phyloP scores from a whole-genome alignment of 1,140 invertebrate genomes.

The Drosophila bipectinata region DNA sequence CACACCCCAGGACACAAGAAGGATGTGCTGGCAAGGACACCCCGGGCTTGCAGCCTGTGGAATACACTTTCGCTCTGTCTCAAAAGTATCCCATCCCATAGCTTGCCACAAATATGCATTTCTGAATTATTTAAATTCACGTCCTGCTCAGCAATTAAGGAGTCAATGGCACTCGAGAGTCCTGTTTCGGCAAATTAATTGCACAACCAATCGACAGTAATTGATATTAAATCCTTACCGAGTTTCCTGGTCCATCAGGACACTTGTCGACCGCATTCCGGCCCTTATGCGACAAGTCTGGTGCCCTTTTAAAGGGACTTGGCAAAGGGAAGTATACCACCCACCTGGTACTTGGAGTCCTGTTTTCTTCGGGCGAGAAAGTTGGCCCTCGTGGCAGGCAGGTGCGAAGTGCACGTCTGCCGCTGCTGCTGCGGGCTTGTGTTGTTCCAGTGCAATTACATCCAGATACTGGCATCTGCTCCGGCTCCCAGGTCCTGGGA shows the following conservation, averaged over 20 bases:
- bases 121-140: too few relatives aligned
- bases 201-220: not conserved
- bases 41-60: not conserved
- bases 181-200: not conserved
- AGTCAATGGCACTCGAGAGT: not conserved
- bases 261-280: not conserved
- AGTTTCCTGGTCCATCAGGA: too few relatives aligned
- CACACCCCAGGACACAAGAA: not conserved
- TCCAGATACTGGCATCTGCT: not conserved
- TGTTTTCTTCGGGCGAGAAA: slow-evolving; percentile 7
- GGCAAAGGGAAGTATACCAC: not conserved
- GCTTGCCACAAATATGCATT: too few relatives aligned
- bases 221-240: not conserved
- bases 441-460: slow-evolving; percentile 9
- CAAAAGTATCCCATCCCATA: too few relatives aligned
- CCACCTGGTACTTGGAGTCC: not conserved
- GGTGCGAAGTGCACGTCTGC: slow-evolving; percentile 59
- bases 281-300: not conserved
- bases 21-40: not conserved
- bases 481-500: not conserved
- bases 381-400: slow-evolving; percentile 8
- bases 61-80: too few relatives aligned
- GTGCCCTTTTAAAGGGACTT: not conserved
- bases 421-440: slow-evolving; percentile 24
- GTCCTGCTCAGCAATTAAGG: not conserved